Evolutionary conservation across 2,888 invertebrate species (phyloP), one percentile per base, ranked within the genome.

Genomic region (Drosophila mayaguana): DNA sequence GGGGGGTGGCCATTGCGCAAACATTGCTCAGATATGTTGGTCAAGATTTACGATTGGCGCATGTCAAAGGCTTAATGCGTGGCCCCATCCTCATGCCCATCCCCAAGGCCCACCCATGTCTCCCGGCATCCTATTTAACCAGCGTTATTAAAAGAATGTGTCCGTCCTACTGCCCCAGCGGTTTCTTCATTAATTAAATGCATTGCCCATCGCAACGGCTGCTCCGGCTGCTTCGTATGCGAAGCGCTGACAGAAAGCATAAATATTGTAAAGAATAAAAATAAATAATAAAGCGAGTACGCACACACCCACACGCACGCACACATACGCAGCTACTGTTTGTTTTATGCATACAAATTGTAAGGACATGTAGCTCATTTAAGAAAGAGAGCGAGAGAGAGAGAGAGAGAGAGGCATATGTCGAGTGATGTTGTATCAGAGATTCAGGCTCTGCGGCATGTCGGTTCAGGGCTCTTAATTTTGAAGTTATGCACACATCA

Each of bases 21-120:
- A 89, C 89, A 88, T 75, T 72, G 83, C 81, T 88, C 86, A 85
- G 89, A 89, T 89, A 89, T 87, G 86, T 88, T 86, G 89, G 86
- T 83, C 83, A 89, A 90, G 90, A 89, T 89, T 89, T 89, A 89
- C 89, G 90, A 88, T 87, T 90, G 89, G 88, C 88, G 87, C 89
- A 89, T 89, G 89, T 90, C 90, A 89, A 90, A 89, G 85, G 90
- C 82, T 89, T 88, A 85, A 89, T 78, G 83, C 79, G 72, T 78
- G 36, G 46, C 36, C 25, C 28, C 14, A 18, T n/a, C 38, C n/a
- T n/a, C n/a, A 38, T 0, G 7, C 16, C 38, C 16, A 38, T 14
- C 36, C 36, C 36, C 6, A 36, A 5, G 1, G 2, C 57, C 38
- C 25, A 43, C 62, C 12, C 51, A 28, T 69, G 74, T 65, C 68